Evolutionary conservation across 2,797 vertebrate genomes (phyloP), one percentile per base, ranked within the genome.

Genomic region (Austrolebias charrua): DNA sequence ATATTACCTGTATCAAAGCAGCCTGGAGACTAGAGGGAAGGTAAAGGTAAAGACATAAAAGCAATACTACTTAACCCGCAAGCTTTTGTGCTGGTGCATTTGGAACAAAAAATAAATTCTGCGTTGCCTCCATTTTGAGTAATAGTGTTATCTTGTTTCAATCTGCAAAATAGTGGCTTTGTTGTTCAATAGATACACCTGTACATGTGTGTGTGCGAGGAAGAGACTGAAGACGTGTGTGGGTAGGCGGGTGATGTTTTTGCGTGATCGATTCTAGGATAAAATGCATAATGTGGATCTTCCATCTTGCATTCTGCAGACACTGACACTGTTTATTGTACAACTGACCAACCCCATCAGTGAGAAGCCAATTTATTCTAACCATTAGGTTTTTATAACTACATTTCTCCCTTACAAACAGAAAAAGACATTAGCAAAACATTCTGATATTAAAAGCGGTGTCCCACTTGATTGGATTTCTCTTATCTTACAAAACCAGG

Each of bases 1-100:
- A 90, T 81, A 90, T 91, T 90, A 91, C 88, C 87, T 89, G 87
- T 89, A 90, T 89, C 86, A 88, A 89, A 89, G 88, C 88, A 88
- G 77, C 77, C 76, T 51, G 60, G 75, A 88, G 86, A 84, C 83
- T 83, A 86, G 72, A 81, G 85, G 75, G 80, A 88, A 83, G 85
- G 84, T 85, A 87, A 86, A 91, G 84, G 88, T 90, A 86, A 89
- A 89, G 80, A 89, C 77, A 89, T 87, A 86, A 90, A 91, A 86
- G 84, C 83, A 85, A 84, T 76, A 76, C 82, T 85, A 86, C 82
- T 91, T 90, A 88, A 90, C 85, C 87, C 59, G 48, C 79, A 71
- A 82, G 83, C 82, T 80, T 86, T 87, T 84, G 76, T 86, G 83
- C 60, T 81, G 80, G 51, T 82, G 85, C 73, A 83, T 88, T 78